These are phyloP conservation scores for Agelaius tricolor DNA, from an alignment of 2,113 vertebrate species.

Conservation along the genomic window DNA sequence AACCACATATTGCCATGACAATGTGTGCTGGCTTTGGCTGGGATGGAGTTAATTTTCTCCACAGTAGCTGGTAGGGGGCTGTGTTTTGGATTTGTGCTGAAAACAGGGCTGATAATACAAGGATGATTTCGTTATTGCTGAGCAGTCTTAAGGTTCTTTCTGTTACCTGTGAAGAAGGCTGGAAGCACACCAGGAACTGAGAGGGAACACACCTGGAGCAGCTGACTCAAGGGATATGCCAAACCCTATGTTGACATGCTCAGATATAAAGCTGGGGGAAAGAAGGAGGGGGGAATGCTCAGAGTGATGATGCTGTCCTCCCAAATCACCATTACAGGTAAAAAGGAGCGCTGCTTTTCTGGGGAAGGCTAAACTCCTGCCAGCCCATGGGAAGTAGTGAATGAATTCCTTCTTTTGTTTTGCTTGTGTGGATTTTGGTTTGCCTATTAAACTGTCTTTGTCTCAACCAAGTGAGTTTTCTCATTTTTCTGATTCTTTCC, in stretches of 20 bases:
- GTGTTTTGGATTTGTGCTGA: background rate
- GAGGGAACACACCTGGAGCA: background rate
- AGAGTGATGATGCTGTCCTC: background rate
- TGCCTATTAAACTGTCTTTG: background rate
- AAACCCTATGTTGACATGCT: rapidly evolving
- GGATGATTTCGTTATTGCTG: background rate
- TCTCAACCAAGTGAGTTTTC: background rate
- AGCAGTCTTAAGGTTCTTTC: background rate
- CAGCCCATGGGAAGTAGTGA: background rate
- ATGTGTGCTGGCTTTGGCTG: background rate
- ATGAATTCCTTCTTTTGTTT: background rate
- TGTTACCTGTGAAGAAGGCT: too few species aligned
- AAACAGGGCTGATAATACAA: background rate
- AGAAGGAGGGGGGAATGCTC: rapidly evolving
- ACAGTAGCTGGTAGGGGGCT: rapidly evolving
- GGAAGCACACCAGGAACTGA: background rate
- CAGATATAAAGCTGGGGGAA: background rate
- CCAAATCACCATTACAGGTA: rapidly evolving
- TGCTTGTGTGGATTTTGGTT: background rate
- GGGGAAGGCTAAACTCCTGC: background rate
- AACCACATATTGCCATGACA: background rate
- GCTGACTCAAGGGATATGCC: background rate
- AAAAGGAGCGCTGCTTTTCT: background rate
- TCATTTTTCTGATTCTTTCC: background rate
- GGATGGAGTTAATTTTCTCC: background rate